A percentile compares a stretch with the other conserved stretches of the same genome.
Evolutionary conservation across 2,888 invertebrate genomes (phyloP).

Genomic region (Phoenoteleia sp.): DNA sequence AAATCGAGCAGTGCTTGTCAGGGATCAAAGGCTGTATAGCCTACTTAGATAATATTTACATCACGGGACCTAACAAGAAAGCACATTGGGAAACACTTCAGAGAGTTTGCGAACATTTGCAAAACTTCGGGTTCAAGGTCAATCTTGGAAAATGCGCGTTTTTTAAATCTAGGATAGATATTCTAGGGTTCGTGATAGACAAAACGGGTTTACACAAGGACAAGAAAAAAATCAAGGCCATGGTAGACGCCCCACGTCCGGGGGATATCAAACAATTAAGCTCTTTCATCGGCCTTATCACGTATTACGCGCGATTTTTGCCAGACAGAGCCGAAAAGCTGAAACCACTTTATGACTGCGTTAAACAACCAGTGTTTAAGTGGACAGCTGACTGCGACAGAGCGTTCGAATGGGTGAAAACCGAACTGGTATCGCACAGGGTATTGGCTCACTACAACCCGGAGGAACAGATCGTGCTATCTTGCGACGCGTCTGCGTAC

Average conservation of each 20-base stretch:
- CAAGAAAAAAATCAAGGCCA: conserved; percentile 22
- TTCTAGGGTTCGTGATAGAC: conserved; percentile 23
- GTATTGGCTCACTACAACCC: conserved; percentile 68
- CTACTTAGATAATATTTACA: background rate
- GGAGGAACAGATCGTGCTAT: conserved; percentile 47
- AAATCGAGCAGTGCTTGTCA: background rate
- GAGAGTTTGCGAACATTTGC: background rate
- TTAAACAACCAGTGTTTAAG: background rate
- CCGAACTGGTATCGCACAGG: background rate
- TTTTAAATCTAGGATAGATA: conserved; percentile 1
- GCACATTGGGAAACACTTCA: background rate
- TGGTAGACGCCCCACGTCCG: conserved; percentile 28
- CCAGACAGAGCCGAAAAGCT: background rate
- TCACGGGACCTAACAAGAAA: background rate
- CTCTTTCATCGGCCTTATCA: conserved; percentile 27
- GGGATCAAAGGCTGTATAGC: background rate
- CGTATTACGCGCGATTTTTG: conserved; percentile 33
- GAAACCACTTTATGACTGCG: conserved; percentile 15
- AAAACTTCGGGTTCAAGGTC: conserved; percentile 14
- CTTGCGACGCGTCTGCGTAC: conserved; percentile 66
- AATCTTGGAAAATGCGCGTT: conserved; percentile 14
- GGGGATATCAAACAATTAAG: conserved; percentile 12
- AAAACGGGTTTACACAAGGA: conserved; percentile 14
- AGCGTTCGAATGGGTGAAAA: background rate
- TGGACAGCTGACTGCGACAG: background rate